phyloP scores from a whole-genome alignment of 2,888 invertebrate genomes.

The Chaetogeoica ovagalla region DNA sequence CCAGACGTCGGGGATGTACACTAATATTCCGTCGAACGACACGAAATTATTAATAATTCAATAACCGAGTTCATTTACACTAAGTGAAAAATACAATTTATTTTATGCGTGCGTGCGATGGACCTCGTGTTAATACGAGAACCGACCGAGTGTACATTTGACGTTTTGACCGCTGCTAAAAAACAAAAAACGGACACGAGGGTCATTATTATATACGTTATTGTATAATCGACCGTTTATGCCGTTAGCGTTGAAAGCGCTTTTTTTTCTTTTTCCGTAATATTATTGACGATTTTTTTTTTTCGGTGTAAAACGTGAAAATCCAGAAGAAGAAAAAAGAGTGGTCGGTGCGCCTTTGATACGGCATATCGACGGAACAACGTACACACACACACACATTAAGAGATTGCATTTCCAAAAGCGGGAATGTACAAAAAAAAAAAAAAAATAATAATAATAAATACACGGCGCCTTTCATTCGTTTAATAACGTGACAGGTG shows the following conservation, averaged over 20 bases:
- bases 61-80: neutral
- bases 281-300: conserved; percentile 21
- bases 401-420: conserved; percentile 47
- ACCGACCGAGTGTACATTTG: conserved; percentile 19
- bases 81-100: conserved; percentile 26
- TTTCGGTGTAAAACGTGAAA: conserved; percentile 33
- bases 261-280: conserved; percentile 15
- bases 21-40: conserved; percentile 19
- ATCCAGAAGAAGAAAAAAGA: conserved; percentile 9
- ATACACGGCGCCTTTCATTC: conserved; percentile 47
- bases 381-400: too few species aligned
- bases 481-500: conserved; percentile 52
- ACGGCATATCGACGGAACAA: neutral
- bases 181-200: neutral
- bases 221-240: conserved; percentile 41
- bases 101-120: neutral
- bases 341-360: conserved; percentile 36
- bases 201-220: conserved; percentile 15
- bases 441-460: conserved; percentile 11
- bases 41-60: conserved; percentile 23
- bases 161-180: conserved; percentile 31
- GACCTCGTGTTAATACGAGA: neutral
- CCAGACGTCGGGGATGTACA: conserved; percentile 1
- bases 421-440: neutral
- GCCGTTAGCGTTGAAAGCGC: conserved; percentile 43